Conservation (phyloP, 2,888 invertebrate species). For the Galeopsomyia nigrocyanea region DNA sequence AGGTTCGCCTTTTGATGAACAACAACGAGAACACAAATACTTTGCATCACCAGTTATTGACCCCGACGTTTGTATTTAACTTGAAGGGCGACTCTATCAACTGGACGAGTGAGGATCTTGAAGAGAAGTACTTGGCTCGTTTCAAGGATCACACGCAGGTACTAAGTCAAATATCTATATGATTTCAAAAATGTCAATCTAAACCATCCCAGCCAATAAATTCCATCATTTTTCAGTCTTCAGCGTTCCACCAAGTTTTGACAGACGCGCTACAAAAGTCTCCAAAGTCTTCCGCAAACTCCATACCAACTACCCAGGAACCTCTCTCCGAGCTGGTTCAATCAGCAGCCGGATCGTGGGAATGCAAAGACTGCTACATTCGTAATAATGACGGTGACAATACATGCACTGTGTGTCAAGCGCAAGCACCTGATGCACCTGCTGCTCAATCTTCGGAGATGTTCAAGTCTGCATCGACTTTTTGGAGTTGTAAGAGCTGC, state of each 20-base stretch:
- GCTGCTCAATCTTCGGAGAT: slow-evolving; percentile 52
- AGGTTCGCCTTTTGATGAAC: slow-evolving; percentile 83
- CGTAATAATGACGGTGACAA: slow-evolving; percentile 72
- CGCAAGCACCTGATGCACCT: slow-evolving; percentile 57
- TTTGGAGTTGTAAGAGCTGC: slow-evolving; percentile 80
- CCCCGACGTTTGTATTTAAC: slow-evolving; percentile 72
- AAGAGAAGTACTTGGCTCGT: slow-evolving; percentile 80
- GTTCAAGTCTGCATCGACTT: slow-evolving; percentile 66
- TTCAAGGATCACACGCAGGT: slow-evolving; percentile 79
- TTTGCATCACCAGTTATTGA: slow-evolving; percentile 77
- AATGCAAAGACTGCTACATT: slow-evolving; percentile 78
- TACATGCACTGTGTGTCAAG: slow-evolving; percentile 75
- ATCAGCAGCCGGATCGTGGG: slow-evolving; percentile 75
- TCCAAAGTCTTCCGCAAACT: neutral
- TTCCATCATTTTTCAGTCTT: slow-evolving; percentile 46
- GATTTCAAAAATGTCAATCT: no score
- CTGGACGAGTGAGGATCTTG: slow-evolving; percentile 72
- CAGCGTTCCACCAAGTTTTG: slow-evolving; percentile 37
- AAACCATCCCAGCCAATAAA: no score
- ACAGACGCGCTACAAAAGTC: no score
- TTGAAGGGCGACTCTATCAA: slow-evolving; percentile 69
- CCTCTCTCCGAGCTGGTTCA: slow-evolving; percentile 70
- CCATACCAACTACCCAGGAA: slow-evolving; percentile 13
- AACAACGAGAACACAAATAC: slow-evolving; percentile 80
- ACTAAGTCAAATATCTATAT: slow-evolving; percentile 7